phyloP scores from a whole-genome alignment of 2,113 vertebrate genomes.

The Muntiacus reevesi region DNA sequence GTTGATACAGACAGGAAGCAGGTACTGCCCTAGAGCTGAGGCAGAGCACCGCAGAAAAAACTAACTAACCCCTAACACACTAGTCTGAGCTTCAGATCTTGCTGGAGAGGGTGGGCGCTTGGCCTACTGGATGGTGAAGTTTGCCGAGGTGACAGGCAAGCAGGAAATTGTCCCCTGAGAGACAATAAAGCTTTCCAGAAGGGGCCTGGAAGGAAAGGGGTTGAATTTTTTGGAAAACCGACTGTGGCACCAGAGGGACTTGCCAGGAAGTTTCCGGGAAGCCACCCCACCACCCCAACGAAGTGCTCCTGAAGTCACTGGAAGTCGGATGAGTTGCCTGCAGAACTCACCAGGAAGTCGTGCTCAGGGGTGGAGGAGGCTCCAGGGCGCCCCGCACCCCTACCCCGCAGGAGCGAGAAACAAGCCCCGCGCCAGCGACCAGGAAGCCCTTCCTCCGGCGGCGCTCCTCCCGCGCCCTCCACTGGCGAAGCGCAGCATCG shows the following conservation, averaged over 20 bases:
- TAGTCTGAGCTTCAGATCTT: not conserved
- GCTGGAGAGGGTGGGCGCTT: not conserved
- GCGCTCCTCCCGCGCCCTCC: not conserved
- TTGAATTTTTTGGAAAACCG: not conserved
- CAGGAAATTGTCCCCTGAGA: not conserved
- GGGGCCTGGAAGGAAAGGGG: not conserved
- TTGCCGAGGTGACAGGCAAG: not conserved
- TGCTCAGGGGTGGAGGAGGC: not conserved
- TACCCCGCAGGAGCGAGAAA: rapidly evolving
- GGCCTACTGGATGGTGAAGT: not conserved
- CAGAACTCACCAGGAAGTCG: not conserved
- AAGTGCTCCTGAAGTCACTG: not conserved
- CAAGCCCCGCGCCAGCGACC: not conserved
- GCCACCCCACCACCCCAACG: too few relatives aligned
- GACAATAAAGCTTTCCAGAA: not conserved
- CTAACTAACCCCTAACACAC: not conserved
- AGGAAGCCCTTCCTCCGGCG: not conserved
- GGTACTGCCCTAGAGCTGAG: rapidly evolving
- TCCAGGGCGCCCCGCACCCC: rapidly evolving
- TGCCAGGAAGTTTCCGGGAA: not conserved
- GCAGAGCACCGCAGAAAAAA: too few relatives aligned
- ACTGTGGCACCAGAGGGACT: not conserved
- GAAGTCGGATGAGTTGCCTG: not conserved
- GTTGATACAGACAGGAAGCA: rapidly evolving
- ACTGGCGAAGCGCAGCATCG: not conserved